Base-by-base conservation (phyloP, 35 echinoderm and acorn worm species). In the Apostichopus parvimensis region DNA sequence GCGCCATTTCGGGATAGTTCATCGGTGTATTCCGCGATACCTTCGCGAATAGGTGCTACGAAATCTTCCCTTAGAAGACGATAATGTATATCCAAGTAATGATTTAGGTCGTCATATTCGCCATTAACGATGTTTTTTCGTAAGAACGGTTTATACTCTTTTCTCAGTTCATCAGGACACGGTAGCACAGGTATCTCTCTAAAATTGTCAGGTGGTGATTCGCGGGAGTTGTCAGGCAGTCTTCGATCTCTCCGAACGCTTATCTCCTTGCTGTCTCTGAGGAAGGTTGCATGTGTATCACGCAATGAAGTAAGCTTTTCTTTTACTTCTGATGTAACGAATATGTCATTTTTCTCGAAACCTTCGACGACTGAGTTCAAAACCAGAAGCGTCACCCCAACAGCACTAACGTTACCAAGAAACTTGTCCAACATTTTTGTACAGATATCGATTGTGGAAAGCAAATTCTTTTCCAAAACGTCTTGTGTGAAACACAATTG, bases 201-300 rank as follows among this genome's bases (percentile, higher is more conserved):
- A 68, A 95, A 98, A 76, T 98, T 92, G 75, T 98, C 80, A 66
- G 94, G 92, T 12, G 96, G 96, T 60, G 82, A 64, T 77, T 92
- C 22, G 17, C 80, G 13, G 15, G 45, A 86, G 54, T 24, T 13
- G 79, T 71, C 72, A 83, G 56, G 2, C 45, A 45, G n/a, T n/a
- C n/a, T 79, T 56, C 6, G 17, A 71, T 9, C 56, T 85, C 87
- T n/a, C 8, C 20, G 64, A 18, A 17, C 6, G 54, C 60, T 53
- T 73, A 82, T n/a, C 90, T 79, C 79, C 71, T 91, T 86, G 80
- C 81, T 68, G 9, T 88, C 86, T 53, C 26, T 18, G 23, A 66
- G 64, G 20, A 54, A 88, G 28, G 13, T 88, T 54, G 2, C n/a
- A 62, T 88, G 86, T 53, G 21, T 52, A 53, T 53, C 86, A 15